Conservation (phyloP, 2,888 invertebrate species). For the Therioaphis trifolii region DNA sequence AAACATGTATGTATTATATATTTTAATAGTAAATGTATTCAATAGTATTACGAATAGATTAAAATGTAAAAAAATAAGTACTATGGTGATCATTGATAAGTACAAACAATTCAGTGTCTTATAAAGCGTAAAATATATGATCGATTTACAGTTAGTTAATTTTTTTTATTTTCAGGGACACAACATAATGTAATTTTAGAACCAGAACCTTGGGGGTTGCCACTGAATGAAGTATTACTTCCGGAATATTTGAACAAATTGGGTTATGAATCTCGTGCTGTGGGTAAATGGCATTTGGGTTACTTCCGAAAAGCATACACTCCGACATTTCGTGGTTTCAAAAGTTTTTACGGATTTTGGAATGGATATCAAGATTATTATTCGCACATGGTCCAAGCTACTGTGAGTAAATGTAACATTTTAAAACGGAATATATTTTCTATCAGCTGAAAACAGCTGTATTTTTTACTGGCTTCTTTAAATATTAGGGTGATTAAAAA, state of each 20-base stretch:
- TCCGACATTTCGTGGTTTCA: conserved; percentile 81
- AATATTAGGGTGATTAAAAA: no score
- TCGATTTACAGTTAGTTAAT: background rate
- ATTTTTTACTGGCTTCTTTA: no score
- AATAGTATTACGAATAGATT: no score
- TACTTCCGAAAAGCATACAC: conserved; percentile 73
- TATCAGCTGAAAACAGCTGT: no score
- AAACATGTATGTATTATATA: no score
- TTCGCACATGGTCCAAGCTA: conserved; percentile 73
- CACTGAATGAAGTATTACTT: conserved; percentile 71
- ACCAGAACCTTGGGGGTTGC: conserved; percentile 71
- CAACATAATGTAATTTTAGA: conserved; percentile 71
- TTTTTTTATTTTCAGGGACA: conserved; percentile 69
- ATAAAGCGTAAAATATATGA: no score
- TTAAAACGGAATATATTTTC: no score
- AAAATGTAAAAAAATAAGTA: no score
- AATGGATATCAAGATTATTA: conserved; percentile 86
- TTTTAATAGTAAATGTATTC: no score
- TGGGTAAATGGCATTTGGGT: conserved; percentile 73
- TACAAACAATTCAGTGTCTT: no score
- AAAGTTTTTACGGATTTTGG: conserved; percentile 86
- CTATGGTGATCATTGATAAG: no score
- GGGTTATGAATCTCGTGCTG: conserved; percentile 71
- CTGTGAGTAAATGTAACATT: conserved; percentile 65
- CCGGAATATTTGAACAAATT: conserved; percentile 71